Evolutionary conservation across 2,797 vertebrate species (phyloP).

Genomic region (Propithecus deckenii): DNA sequence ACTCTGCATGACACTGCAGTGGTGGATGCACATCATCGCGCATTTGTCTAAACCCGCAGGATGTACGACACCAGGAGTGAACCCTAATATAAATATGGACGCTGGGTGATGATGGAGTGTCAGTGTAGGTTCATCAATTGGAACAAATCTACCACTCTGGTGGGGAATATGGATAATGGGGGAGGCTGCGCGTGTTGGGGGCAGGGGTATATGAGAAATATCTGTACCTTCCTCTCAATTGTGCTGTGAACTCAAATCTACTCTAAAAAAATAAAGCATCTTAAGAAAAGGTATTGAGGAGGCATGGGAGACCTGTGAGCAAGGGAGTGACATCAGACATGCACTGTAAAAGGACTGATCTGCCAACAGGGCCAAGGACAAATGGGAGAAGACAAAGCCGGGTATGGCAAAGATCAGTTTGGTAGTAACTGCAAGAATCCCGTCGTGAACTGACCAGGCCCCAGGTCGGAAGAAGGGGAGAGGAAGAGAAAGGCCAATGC

Average conservation of each 20-base stretch:
- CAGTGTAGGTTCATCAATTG: neutral
- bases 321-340: neutral
- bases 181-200: neutral
- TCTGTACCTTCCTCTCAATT: neutral
- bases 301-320: neutral
- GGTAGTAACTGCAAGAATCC: neutral
- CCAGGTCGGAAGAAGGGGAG: neutral
- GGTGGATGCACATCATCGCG: too few relatives aligned
- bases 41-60: neutral
- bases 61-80: neutral
- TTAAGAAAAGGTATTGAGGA: neutral
- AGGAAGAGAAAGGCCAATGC: neutral
- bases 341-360: neutral
- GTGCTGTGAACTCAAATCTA: neutral
- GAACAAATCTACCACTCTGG: neutral
- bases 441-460: neutral
- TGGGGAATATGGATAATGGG: too few relatives aligned
- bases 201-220: neutral
- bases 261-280: neutral
- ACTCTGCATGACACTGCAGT: accelerated
- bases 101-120: too few relatives aligned
- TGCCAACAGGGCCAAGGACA: neutral
- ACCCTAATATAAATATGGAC: neutral
- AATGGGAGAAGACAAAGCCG: neutral
- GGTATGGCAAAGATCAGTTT: neutral